A percentile compares a stretch with the other conserved stretches of the same genome.
phyloP scores from a whole-genome alignment of 1,140 invertebrate species.

The Chymomyza costata region DNA sequence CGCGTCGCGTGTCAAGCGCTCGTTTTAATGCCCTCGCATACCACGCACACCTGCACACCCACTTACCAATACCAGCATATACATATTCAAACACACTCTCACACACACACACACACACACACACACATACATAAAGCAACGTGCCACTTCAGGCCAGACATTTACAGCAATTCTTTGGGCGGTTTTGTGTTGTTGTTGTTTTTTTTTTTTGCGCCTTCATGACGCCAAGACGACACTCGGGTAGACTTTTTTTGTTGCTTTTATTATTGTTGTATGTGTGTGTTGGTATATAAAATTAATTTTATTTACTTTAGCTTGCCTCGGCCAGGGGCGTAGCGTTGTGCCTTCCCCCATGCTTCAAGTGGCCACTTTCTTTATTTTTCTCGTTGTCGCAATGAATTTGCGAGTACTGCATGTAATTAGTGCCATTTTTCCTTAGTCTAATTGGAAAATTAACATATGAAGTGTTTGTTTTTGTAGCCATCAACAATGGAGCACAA shows the following conservation, averaged over 20 bases:
- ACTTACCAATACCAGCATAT: too few relatives aligned
- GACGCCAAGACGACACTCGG: not conserved
- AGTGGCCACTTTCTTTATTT: constrained; percentile 55
- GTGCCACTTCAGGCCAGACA: constrained; percentile 62
- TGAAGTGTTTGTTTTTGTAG: constrained; percentile 59
- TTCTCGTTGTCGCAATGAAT: constrained; percentile 17
- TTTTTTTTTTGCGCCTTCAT: not conserved
- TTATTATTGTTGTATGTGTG: constrained; percentile 13
- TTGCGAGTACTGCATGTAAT: constrained; percentile 50
- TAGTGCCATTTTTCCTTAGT: constrained; percentile 64
- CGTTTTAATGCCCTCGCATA: constrained; percentile 51
- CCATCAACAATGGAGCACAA: too few relatives aligned
- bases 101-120: constrained; percentile 12
- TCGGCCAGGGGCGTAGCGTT: constrained; percentile 1
- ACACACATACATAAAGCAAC: constrained; percentile 16
- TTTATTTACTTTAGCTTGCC: constrained; percentile 51
- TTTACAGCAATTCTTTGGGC: constrained; percentile 65
- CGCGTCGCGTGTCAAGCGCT: constrained; percentile 70
- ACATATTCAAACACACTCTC: constrained; percentile 5
- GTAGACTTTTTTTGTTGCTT: constrained; percentile 12
- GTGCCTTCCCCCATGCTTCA: constrained; percentile 47
- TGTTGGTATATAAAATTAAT: constrained; percentile 60
- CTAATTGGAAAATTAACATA: constrained; percentile 73
- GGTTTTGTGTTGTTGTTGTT: too few relatives aligned
- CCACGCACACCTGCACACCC: constrained; percentile 11